Conservation (phyloP, 2,888 invertebrate genomes). For the Microplitis manilae region DNA sequence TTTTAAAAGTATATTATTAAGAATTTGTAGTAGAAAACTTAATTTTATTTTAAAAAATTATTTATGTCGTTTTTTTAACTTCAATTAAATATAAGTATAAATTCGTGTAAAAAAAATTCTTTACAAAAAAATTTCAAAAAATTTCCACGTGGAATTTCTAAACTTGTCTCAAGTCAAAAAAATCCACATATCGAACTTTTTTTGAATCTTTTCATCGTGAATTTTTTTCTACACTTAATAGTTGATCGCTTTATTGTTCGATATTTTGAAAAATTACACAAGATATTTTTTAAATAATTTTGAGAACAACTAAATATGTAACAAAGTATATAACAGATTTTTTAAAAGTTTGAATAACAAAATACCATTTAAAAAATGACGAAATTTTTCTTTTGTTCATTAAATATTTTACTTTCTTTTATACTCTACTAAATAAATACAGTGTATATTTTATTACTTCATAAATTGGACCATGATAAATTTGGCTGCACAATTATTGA, state of each 20-base stretch:
- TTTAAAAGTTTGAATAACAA: neutral
- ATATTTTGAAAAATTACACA: neutral
- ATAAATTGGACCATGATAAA: slow-evolving; percentile 51
- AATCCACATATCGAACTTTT: no score
- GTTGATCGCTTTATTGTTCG: no score
- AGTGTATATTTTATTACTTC: slow-evolving; percentile 25
- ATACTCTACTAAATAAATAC: slow-evolving; percentile 26
- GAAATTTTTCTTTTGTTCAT: slow-evolving; percentile 20
- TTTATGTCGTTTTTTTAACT: neutral
- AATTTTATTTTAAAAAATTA: slow-evolving; percentile 1
- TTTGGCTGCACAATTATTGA: slow-evolving; percentile 51
- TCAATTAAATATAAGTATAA: neutral
- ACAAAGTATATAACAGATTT: neutral
- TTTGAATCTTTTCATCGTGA: no score
- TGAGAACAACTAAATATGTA: neutral
- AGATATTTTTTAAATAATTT: neutral
- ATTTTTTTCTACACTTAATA: no score
- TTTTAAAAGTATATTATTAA: neutral
- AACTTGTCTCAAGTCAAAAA: no score
- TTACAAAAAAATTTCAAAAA: no score
- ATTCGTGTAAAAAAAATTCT: no score
- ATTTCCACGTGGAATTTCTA: no score
- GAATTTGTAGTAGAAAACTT: neutral
- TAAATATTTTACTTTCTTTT: slow-evolving; percentile 31
- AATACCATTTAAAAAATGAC: neutral